Evolutionary conservation across 2,888 invertebrate species (phyloP), one percentile per base, ranked within the genome.

Genomic region (Melanophora roralis): DNA sequence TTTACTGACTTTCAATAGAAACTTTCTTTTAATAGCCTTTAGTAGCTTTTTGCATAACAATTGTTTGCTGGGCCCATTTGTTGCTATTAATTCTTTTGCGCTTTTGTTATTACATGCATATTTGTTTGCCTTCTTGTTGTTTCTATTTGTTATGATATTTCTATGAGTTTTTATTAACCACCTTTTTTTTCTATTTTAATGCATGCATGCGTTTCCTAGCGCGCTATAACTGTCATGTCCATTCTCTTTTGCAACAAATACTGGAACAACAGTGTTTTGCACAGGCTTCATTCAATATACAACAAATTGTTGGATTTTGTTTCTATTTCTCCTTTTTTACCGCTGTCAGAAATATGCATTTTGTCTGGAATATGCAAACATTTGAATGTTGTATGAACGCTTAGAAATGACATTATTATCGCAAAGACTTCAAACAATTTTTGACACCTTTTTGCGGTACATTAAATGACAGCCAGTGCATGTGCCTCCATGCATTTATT

Each of bases 181-280:
- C 27, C n/a, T 45, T 38, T 36, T 32, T 23, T 27, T 34, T 27
- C 43, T 16, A 1, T 27, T 57, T 43, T 49, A 55, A 40, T 74
- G 27, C 72, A 71, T 55, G 79, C 76, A 76, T 77, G 74, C 77
- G 77, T 81, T 81, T 74, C 71, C 81, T 81, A 81, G 78, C 81
- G 81, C 81, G 86, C 86, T 86, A 86, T 83, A 87, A 84, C 84
- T 87, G 87, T 86, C 86, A 87, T 86, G 86, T 85, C 84, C 84
- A 74, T 85, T 84, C 85, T 83, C 83, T 82, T 84, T 86, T 85
- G 85, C 86, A 84, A 83, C 84, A 60, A 60, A 71, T 55, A 75
- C 9, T 59, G 40, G 34, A 3, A 27, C 27, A 27, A 5, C n/a
- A n/a, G n/a, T n/a, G n/a, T 27, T 6, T 27, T 23, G 40, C 40